Conservation (phyloP, 2,888 invertebrate genomes). For the Strigamia maritima region DNA sequence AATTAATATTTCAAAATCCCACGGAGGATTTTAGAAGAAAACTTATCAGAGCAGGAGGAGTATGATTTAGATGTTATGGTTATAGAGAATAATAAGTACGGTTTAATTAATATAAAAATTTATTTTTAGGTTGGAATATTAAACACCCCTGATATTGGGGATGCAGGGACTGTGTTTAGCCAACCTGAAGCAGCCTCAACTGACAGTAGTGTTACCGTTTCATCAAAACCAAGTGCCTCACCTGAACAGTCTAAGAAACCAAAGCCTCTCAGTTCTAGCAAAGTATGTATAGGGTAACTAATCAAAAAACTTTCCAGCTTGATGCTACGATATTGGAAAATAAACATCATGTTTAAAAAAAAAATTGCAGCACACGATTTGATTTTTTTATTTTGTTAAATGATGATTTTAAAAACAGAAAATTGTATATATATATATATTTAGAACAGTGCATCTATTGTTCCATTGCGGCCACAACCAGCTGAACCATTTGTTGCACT, state of each 20-base stretch:
- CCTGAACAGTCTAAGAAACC: slow-evolving; percentile 36
- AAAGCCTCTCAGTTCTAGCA: slow-evolving; percentile 28
- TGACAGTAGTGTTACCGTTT: not conserved
- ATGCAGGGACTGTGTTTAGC: slow-evolving; percentile 38
- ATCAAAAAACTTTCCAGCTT: not conserved
- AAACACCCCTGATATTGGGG: no score
- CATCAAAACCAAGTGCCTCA: slow-evolving; percentile 18
- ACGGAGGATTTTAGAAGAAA: slow-evolving; percentile 85
- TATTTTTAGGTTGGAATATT: slow-evolving; percentile 40
- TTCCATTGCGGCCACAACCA: not conserved
- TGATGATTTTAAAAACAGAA: not conserved
- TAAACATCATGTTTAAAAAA: no score
- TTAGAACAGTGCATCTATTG: not conserved
- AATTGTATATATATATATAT: no score
- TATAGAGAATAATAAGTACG: not conserved
- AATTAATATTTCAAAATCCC: slow-evolving; percentile 77
- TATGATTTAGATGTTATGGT: slow-evolving; percentile 52
- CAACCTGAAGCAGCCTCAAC: slow-evolving; percentile 22
- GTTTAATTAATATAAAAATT: not conserved
- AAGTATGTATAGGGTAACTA: not conserved
- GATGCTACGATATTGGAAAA: no score
- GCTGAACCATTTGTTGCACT: slow-evolving; percentile 69
- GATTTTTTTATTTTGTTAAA: not conserved
- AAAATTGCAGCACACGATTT: no score
- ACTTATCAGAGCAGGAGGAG: slow-evolving; percentile 81